Conservation (phyloP, 2,888 invertebrate genomes). For the Meiosimyza platycephala region DNA sequence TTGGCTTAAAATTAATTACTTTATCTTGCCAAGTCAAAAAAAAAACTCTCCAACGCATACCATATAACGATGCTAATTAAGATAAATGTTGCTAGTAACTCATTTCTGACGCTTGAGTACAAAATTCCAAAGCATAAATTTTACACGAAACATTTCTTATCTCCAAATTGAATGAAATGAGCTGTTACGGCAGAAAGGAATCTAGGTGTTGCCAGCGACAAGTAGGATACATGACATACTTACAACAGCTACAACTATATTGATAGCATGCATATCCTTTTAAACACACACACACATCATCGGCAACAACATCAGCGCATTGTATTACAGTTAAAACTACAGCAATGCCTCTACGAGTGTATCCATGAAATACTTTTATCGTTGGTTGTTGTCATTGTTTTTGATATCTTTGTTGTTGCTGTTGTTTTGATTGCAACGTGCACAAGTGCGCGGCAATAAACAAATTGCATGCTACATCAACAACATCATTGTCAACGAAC, state of each 20-base stretch:
- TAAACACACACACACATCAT: too few relatives aligned
- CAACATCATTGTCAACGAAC: slow-evolving; percentile 4
- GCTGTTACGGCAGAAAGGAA: not conserved
- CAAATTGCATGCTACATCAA: slow-evolving; percentile 26
- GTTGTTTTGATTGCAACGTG: slow-evolving; percentile 17
- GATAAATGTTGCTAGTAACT: slow-evolving; percentile 24
- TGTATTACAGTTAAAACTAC: not conserved
- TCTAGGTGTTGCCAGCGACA: slow-evolving; percentile 19
- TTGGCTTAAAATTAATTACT: slow-evolving; percentile 22
- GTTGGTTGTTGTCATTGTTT: not conserved
- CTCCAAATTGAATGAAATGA: not conserved
- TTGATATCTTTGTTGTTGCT: slow-evolving; percentile 18
- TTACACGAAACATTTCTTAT: not conserved
- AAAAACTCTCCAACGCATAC: not conserved
- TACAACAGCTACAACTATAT: slow-evolving; percentile 6
- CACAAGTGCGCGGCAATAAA: slow-evolving; percentile 27
- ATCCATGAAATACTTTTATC: not conserved
- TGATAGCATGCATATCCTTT: too few relatives aligned
- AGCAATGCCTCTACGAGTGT: not conserved
- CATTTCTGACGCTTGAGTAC: slow-evolving; percentile 3
- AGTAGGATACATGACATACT: slow-evolving; percentile 6
- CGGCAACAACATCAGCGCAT: too few relatives aligned
- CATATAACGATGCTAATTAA: slow-evolving; percentile 22
- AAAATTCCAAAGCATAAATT: slow-evolving; percentile 7
- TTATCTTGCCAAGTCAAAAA: not conserved